These are phyloP conservation scores for Sitta europaea DNA, from an alignment of 2,113 vertebrate genomes.

Conservation along the genomic window DNA sequence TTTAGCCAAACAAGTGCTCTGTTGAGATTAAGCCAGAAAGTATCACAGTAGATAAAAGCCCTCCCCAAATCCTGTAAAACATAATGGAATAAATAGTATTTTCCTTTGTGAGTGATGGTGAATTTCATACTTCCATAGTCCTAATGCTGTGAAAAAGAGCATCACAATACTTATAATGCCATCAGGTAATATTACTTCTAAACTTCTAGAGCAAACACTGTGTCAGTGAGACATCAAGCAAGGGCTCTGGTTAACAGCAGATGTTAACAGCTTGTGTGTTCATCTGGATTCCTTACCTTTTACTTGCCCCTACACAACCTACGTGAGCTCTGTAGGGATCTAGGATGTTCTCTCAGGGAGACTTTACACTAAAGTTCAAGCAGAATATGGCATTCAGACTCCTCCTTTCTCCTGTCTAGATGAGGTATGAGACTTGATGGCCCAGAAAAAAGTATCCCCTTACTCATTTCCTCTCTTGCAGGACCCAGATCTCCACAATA, in stretches of 20 bases:
- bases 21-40: neutral
- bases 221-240: neutral
- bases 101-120: neutral
- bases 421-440: neutral
- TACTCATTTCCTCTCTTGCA: neutral
- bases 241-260: neutral
- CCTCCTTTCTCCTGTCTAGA: neutral
- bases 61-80: neutral
- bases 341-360: neutral
- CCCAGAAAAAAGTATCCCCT: neutral
- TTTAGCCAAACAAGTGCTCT: neutral
- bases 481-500: neutral
- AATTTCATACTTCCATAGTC: neutral
- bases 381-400: neutral
- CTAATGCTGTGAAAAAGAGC: neutral
- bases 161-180: neutral
- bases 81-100: neutral
- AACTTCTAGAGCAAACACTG: neutral
- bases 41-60: neutral
- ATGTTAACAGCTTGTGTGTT: fast-evolving
- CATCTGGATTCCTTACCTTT: neutral
- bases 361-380: neutral
- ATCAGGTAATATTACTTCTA: neutral
- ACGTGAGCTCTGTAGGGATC: neutral
- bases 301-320: neutral